Evolutionary conservation across 2,888 invertebrate species (phyloP).

Genomic region (Epinotia ramella): DNA sequence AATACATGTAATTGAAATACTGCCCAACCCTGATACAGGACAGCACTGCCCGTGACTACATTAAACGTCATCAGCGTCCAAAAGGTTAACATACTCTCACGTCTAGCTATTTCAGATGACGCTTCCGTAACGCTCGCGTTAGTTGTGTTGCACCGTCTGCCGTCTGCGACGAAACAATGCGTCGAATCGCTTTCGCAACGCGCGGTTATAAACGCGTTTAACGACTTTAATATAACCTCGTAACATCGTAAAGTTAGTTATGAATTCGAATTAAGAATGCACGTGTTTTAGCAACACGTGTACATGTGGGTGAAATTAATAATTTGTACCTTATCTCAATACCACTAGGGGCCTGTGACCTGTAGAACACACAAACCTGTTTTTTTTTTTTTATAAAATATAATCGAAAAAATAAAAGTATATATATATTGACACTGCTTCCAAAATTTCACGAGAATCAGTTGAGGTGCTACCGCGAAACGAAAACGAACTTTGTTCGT

Average conservation of each 20-base stretch:
- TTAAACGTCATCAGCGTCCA: not conserved
- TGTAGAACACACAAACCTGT: too few relatives aligned
- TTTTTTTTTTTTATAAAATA: too few relatives aligned
- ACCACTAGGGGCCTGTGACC: too few relatives aligned
- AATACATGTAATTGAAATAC: too few relatives aligned
- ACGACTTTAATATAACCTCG: constrained; percentile 48
- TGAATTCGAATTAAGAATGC: constrained; percentile 45
- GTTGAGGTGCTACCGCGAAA: too few relatives aligned
- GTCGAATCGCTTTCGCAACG: constrained; percentile 56
- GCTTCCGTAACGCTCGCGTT: constrained; percentile 52
- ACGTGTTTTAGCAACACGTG: constrained; percentile 38
- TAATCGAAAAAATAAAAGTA: too few relatives aligned
- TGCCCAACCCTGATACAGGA: too few relatives aligned
- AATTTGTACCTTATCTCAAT: too few relatives aligned
- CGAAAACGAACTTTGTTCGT: too few relatives aligned
- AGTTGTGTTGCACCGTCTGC: constrained; percentile 49
- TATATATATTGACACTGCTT: too few relatives aligned
- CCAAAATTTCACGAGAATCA: too few relatives aligned
- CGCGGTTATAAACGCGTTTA: constrained; percentile 56
- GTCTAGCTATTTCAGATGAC: constrained; percentile 48
- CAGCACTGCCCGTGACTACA: not conserved
- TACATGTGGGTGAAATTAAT: not conserved
- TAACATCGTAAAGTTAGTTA: constrained; percentile 48
- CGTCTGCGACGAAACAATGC: constrained; percentile 53
- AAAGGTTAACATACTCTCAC: constrained; percentile 26